Conservation (phyloP, 37 sponge, comb jelly and placozoan species). For the Diacarnus erythraeanus region DNA sequence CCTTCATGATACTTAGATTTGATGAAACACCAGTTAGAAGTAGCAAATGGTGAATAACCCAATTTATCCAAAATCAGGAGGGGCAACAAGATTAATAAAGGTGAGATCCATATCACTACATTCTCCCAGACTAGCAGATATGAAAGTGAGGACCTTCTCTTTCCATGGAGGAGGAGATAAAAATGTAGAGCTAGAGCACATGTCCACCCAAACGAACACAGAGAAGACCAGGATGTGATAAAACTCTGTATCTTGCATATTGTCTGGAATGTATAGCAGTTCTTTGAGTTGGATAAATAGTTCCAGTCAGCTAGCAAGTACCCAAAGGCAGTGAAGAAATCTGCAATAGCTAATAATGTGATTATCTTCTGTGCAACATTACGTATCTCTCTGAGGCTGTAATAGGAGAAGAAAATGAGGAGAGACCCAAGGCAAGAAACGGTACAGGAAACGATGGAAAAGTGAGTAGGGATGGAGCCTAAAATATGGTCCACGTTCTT, state of each 20-base stretch:
- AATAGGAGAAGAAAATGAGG: slow-evolving; percentile 58
- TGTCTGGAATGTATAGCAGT: not conserved
- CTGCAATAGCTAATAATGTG: slow-evolving; percentile 55
- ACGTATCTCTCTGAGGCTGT: slow-evolving; percentile 37
- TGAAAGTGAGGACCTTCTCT: not conserved
- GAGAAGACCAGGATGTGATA: slow-evolving; percentile 60
- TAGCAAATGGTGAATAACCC: slow-evolving; percentile 36
- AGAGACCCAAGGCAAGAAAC: slow-evolving; percentile 52
- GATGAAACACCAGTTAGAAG: slow-evolving; percentile 56
- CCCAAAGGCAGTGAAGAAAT: slow-evolving; percentile 53
- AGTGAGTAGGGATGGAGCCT: not conserved
- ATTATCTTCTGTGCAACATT: slow-evolving; percentile 44
- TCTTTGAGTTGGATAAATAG: slow-evolving; percentile 18
- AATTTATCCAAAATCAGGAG: slow-evolving; percentile 12
- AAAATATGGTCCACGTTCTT: slow-evolving; percentile 2
- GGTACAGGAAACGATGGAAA: slow-evolving; percentile 32
- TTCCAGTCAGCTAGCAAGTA: slow-evolving; percentile 46
- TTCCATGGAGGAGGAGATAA: not conserved
- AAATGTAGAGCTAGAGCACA: slow-evolving; percentile 60
- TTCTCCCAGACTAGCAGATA: slow-evolving; percentile 30
- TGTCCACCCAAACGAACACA: slow-evolving; percentile 74
- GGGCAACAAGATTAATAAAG: slow-evolving; percentile 30
- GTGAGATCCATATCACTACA: slow-evolving; percentile 20
- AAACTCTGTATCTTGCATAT: slow-evolving; percentile 61
- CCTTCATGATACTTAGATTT: not conserved